Conservation (phyloP, 2,888 invertebrate genomes). For the Rhagophthalmus giganteus region DNA sequence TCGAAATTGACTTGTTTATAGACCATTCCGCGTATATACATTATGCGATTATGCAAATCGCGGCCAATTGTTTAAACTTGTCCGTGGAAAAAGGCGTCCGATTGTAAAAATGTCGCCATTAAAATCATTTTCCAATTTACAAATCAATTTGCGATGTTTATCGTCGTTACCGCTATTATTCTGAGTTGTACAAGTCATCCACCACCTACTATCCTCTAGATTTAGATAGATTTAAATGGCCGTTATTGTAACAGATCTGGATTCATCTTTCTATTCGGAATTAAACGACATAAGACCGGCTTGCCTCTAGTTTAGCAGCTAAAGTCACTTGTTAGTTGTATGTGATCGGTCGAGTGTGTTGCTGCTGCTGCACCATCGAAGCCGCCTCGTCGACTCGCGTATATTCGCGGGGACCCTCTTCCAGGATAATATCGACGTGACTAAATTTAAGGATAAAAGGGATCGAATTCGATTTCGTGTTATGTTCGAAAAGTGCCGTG, state of each 20-base stretch:
- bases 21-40: neutral
- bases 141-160: conserved; percentile 9
- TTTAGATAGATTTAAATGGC: conserved; percentile 4
- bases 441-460: too few relatives aligned
- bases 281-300: conserved; percentile 22
- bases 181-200: conserved; percentile 1
- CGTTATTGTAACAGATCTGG: conserved; percentile 4
- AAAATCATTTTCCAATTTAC: conserved; percentile 4
- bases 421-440: too few relatives aligned
- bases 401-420: too few relatives aligned
- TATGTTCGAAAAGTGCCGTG: too few relatives aligned
- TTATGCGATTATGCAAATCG: conserved; percentile 5
- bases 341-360: conserved; percentile 20
- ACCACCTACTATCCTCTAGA: conserved; percentile 6
- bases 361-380: conserved; percentile 4
- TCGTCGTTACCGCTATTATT: conserved; percentile 5
- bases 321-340: conserved; percentile 26
- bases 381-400: neutral
- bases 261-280: conserved; percentile 14
- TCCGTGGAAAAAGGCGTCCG: neutral
- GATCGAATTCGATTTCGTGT: too few relatives aligned
- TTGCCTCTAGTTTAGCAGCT: conserved; percentile 12
- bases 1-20: too few relatives aligned
- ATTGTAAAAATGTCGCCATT: conserved; percentile 4
- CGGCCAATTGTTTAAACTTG: conserved; percentile 3